Conservation (phyloP, 2,113 vertebrate genomes). For the Thinocorus orbignyianus region DNA sequence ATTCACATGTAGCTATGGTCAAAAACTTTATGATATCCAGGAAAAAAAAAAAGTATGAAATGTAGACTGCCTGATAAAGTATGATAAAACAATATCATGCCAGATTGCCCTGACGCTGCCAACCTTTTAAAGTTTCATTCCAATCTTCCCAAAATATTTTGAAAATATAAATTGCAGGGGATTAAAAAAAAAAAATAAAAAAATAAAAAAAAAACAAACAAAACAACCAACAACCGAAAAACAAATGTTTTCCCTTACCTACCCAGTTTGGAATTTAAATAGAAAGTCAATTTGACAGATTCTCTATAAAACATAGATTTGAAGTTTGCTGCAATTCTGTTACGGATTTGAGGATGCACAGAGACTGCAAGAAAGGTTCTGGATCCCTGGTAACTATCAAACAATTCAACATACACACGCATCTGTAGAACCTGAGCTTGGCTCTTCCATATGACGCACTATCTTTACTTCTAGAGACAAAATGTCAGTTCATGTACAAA, state of each 20-base stretch:
- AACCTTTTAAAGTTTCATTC: background rate
- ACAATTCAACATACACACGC: background rate
- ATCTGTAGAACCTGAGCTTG: background rate
- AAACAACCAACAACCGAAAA: too few species aligned
- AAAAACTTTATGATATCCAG: background rate
- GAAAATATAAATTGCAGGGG: background rate
- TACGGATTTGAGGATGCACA: background rate
- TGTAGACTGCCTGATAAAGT: background rate
- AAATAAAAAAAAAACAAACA: too few species aligned
- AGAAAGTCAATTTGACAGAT: background rate
- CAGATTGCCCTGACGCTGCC: background rate
- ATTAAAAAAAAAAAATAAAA: background rate
- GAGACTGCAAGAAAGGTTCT: background rate
- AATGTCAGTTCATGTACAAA: background rate
- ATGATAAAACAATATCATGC: background rate
- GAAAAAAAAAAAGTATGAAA: background rate
- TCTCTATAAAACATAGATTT: background rate
- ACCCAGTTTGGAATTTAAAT: background rate
- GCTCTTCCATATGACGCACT: background rate
- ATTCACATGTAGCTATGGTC: background rate
- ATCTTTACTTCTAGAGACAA: background rate
- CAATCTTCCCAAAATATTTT: background rate
- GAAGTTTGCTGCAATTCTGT: background rate
- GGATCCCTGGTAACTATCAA: background rate
- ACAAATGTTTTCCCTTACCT: accelerated